These are phyloP conservation scores for Tetropium fuscum DNA, from an alignment of 2,888 invertebrate species.

Conservation along the genomic window DNA sequence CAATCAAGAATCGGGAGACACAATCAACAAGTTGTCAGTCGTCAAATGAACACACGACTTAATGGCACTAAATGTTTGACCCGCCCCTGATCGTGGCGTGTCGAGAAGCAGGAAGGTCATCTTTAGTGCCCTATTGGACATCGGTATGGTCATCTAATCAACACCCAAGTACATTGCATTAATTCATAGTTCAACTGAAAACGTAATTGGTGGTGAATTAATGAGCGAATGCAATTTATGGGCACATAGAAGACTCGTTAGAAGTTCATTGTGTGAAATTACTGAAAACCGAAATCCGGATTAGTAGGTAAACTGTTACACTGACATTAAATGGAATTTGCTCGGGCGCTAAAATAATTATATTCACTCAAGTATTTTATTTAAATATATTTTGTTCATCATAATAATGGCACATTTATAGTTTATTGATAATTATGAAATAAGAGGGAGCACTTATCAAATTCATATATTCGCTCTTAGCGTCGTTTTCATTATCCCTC, in stretches of 20 bases:
- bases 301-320: too few relatives aligned
- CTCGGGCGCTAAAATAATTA: too few relatives aligned
- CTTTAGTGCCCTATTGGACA: conserved; percentile 12
- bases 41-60: conserved; percentile 16
- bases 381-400: too few relatives aligned
- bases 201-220: conserved; percentile 9
- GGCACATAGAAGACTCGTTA: not conserved
- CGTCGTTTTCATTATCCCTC: too few relatives aligned
- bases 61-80: conserved; percentile 9
- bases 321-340: too few relatives aligned
- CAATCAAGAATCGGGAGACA: conserved; percentile 8
- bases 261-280: not conserved
- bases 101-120: conserved; percentile 19
- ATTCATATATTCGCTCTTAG: too few relatives aligned
- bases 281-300: too few relatives aligned
- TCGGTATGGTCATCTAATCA: conserved; percentile 10
- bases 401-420: too few relatives aligned
- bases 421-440: too few relatives aligned
- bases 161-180: conserved; percentile 14
- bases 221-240: not conserved
- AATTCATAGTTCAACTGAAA: conserved; percentile 13
- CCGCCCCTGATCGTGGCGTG: conserved; percentile 8
- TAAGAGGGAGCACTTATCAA: too few relatives aligned
- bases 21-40: conserved; percentile 28
- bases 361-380: too few relatives aligned